Percentiles rank a stretch among this genome's conserved stretches.
Conservation (phyloP, 2,888 invertebrate genomes). For the Nasonovia ribisnigri region DNA sequence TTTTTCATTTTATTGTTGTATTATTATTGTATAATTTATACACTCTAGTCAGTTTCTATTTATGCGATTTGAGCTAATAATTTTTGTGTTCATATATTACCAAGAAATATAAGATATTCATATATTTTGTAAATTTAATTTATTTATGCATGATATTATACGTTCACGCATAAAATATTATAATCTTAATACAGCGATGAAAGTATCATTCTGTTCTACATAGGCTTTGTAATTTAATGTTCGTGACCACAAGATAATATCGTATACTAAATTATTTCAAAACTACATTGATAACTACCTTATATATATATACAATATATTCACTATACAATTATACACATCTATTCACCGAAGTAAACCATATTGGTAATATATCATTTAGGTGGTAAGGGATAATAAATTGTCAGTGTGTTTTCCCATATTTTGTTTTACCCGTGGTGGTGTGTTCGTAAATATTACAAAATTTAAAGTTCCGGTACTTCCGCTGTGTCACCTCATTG, state of each 20-base stretch:
- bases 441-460: slow-evolving; percentile 43
- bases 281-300: not conserved
- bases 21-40: not conserved
- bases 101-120: not conserved
- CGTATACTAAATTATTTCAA: not conserved
- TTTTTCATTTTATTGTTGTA: not conserved
- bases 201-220: not conserved
- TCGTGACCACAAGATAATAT: not conserved
- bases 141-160: not conserved
- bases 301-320: not conserved
- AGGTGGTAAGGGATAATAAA: slow-evolving; percentile 15
- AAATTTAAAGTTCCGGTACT: slow-evolving; percentile 32
- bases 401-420: not conserved
- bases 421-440: not conserved
- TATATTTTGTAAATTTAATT: not conserved
- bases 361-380: not conserved
- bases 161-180: not conserved
- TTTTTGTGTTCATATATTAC: not conserved
- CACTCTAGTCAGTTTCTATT: not conserved
- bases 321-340: not conserved
- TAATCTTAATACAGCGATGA: not conserved
- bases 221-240: not conserved
- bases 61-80: not conserved
- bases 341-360: not conserved
- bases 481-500: slow-evolving; percentile 52